phyloP scores from a whole-genome alignment of 2,888 invertebrate genomes.

The Tupiocoris notatus region DNA sequence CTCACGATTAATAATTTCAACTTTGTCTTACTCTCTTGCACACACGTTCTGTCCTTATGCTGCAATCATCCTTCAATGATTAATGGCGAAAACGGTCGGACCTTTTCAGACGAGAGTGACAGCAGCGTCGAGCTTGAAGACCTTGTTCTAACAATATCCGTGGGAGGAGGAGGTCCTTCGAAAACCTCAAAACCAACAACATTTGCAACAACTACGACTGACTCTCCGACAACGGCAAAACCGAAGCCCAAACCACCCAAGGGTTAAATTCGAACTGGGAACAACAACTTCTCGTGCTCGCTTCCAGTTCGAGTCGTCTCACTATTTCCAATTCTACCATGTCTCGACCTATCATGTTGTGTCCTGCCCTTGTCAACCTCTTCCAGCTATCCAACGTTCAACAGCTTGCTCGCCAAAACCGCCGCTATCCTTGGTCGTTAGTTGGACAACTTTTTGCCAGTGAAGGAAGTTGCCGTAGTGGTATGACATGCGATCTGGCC shows the following conservation, averaged over 20 bases:
- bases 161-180: slow-evolving; percentile 22
- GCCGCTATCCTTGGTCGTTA: not conserved
- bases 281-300: not conserved
- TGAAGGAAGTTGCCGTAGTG: no score
- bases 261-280: slow-evolving; percentile 7
- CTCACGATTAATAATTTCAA: no score
- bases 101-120: slow-evolving; percentile 19
- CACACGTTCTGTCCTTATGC: no score
- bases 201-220: slow-evolving; percentile 33
- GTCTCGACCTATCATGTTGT: not conserved
- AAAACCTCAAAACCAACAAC: slow-evolving; percentile 37
- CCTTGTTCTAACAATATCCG: slow-evolving; percentile 36
- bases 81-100: not conserved
- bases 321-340: not conserved
- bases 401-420: not conserved
- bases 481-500: no score
- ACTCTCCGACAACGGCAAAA: slow-evolving; percentile 34
- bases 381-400: not conserved
- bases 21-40: no score
- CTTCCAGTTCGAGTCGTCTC: not conserved
- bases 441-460: no score
- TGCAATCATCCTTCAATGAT: not conserved
- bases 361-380: not conserved
- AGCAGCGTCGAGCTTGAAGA: slow-evolving; percentile 35
- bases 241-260: slow-evolving; percentile 30